Percentiles rank a stretch among this genome's conserved stretches.
phyloP scores from a whole-genome alignment of 2,113 vertebrate genomes.

The Corydoras maculifer region DNA sequence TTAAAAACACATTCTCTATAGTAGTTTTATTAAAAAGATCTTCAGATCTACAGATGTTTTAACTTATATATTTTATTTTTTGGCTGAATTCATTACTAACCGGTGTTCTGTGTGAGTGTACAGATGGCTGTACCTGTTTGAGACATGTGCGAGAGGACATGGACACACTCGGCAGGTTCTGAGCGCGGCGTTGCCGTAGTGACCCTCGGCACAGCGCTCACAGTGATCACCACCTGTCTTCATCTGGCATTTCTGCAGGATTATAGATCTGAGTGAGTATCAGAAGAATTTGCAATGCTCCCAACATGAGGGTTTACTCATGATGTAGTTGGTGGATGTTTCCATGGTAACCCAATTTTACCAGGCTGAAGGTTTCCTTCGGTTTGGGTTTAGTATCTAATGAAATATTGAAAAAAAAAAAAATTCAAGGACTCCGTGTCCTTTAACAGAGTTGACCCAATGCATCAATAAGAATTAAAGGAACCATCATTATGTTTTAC shows the following conservation, averaged over 20 bases:
- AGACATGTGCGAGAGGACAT: slow-evolving; percentile 62
- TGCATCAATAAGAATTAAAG: neutral
- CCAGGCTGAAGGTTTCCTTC: no score
- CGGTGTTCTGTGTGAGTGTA: neutral
- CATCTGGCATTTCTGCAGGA: slow-evolving; percentile 70
- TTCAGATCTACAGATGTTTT: no score
- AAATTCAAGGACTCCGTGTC: no score
- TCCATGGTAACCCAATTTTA: no score
- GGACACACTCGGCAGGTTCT: slow-evolving; percentile 70
- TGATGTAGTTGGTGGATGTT: no score
- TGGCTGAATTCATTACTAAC: neutral
- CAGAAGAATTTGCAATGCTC: neutral
- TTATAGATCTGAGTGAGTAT: neutral
- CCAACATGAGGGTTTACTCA: no score
- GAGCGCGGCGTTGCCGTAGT: slow-evolving; percentile 66
- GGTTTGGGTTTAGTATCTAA: neutral
- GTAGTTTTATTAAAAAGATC: no score
- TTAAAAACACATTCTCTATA: no score
- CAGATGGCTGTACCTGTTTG: slow-evolving; percentile 66
- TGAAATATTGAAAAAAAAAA: neutral
- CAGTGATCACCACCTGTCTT: slow-evolving; percentile 73
- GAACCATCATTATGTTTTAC: neutral
- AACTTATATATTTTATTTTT: no score
- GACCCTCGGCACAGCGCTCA: slow-evolving; percentile 74
- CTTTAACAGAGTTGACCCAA: no score